These are phyloP conservation scores for Lepus oiostolus DNA, from an alignment of 2,797 vertebrate species.

Conservation along the genomic window DNA sequence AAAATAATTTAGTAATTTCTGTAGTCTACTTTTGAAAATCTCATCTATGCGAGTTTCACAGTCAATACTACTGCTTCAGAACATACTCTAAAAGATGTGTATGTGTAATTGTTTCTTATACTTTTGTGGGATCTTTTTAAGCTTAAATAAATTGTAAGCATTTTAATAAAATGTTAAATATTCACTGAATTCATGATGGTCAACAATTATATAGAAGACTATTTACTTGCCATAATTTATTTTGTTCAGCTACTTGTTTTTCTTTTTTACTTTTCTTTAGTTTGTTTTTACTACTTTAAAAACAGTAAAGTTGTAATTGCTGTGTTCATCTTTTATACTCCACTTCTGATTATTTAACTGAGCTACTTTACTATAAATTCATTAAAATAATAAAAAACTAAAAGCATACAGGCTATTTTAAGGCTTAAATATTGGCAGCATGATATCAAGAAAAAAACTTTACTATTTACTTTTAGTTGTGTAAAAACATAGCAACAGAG, in stretches of 20 bases:
- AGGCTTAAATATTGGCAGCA: not conserved
- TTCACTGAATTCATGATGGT: not conserved
- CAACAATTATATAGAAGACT: not conserved
- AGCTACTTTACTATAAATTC: not conserved
- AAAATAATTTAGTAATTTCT: not conserved
- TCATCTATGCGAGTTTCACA: not conserved
- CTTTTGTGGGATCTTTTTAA: not conserved
- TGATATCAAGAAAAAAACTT: not conserved
- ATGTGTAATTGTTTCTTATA: not conserved
- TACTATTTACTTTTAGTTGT: too few species aligned
- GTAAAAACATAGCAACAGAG: too few species aligned
- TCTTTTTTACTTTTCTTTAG: not conserved
- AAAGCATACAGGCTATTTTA: not conserved
- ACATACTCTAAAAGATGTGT: not conserved
- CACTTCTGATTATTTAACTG: conserved; percentile 1
- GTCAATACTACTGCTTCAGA: not conserved
- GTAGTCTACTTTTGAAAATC: not conserved
- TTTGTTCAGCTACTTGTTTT: not conserved
- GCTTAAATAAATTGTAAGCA: not conserved
- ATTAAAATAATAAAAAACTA: not conserved
- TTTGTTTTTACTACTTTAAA: conserved; percentile 3
- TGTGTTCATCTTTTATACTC: not conserved
- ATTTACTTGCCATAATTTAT: not conserved
- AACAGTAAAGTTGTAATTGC: not conserved
- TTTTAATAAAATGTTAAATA: not conserved